Percentiles rank a stretch among this genome's conserved stretches.
These are phyloP conservation scores for Lasius platythorax DNA, from an alignment of 2,888 invertebrate genomes.

Conservation along the genomic window DNA sequence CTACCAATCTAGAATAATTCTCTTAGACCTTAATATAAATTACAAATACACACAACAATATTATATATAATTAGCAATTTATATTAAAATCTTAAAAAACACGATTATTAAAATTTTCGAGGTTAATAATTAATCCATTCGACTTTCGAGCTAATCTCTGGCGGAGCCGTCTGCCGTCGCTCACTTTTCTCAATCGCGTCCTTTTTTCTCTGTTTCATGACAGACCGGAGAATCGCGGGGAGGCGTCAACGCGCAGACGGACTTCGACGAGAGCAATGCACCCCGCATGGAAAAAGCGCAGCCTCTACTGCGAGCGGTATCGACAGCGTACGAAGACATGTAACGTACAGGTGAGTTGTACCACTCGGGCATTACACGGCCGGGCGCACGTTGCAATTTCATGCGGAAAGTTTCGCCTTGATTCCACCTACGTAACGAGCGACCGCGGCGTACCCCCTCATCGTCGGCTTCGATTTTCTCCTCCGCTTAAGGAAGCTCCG, in stretches of 20 bases:
- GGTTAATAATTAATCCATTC: conserved; percentile 19
- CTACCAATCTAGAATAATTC: neutral
- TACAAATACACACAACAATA: neutral
- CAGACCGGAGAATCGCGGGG: conserved; percentile 51
- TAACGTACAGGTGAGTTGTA: conserved; percentile 76
- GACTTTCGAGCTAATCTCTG: conserved; percentile 60
- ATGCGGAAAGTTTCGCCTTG: conserved; percentile 59
- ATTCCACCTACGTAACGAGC: conserved; percentile 59
- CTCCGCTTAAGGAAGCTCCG: conserved; percentile 53
- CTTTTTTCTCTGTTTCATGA: conserved; percentile 47
- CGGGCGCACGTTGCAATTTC: conserved; percentile 53
- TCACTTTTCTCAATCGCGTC: conserved; percentile 49
- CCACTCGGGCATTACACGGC: conserved; percentile 51
- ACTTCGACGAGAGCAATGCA: conserved; percentile 69
- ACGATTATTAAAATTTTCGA: neutral
- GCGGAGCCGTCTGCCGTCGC: conserved; percentile 28
- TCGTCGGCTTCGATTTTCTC: conserved; percentile 62
- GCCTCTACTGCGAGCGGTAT: conserved; percentile 67
- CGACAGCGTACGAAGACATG: conserved; percentile 72
- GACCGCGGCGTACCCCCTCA: conserved; percentile 54
- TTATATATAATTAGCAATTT: conserved; percentile 1
- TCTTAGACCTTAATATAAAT: neutral
- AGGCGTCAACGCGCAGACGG: conserved; percentile 65
- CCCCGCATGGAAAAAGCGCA: conserved; percentile 66
- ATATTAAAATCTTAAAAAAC: neutral